Percentiles rank a stretch among this genome's conserved stretches.
These are phyloP conservation scores for Amphiprion clarkii DNA, from an alignment of 2,797 vertebrate genomes.

Conservation along the genomic window DNA sequence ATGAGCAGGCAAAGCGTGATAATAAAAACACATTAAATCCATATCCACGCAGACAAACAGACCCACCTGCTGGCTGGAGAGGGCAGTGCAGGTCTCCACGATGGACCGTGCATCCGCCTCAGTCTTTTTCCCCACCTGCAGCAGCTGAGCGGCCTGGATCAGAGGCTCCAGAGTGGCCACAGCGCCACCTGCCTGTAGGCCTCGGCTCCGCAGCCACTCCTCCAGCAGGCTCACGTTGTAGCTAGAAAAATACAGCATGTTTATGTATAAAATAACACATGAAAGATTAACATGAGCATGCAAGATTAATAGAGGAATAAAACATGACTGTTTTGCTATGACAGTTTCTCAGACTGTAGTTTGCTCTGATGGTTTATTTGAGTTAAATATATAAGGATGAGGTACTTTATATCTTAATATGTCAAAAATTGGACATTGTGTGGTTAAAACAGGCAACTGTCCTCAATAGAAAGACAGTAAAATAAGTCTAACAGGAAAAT, in stretches of 20 bases:
- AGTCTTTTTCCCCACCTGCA: conserved; percentile 87
- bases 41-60: background rate
- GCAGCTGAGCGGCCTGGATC: conserved; percentile 87
- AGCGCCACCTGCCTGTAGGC: conserved; percentile 82
- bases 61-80: conserved; percentile 86
- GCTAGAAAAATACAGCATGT: conserved; percentile 44
- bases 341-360: no score
- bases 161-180: conserved; percentile 83
- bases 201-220: conserved; percentile 86
- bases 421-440: no score
- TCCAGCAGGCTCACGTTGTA: conserved; percentile 87
- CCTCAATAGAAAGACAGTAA: no score
- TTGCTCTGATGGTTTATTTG: no score
- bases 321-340: no score
- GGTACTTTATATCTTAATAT: no score
- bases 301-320: no score
- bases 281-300: no score
- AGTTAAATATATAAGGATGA: no score
- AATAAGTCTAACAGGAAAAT: no score
- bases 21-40: background rate
- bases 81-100: conserved; percentile 84
- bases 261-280: background rate
- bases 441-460: no score
- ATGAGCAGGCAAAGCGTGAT: background rate
- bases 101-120: conserved; percentile 82